Base-by-base conservation (phyloP, 2,113 vertebrate species). In the Misgurnus anguillicaudatus region DNA sequence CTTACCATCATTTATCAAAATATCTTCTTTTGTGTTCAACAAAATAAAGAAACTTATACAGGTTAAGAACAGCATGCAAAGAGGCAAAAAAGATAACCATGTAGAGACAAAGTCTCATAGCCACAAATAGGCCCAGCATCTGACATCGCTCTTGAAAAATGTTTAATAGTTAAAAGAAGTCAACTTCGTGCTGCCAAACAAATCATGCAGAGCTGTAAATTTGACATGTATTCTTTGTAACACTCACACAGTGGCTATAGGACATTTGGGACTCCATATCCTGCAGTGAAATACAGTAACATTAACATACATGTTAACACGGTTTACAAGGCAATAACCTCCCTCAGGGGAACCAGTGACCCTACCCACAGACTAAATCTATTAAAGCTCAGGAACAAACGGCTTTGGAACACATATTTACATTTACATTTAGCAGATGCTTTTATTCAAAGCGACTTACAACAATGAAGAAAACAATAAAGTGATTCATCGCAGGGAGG, bases 301-400 rank as follows among this genome's bases (percentile, higher is more conserved):
- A 82, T 82, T 84, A 86, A 84, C 85, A 80, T 84, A 80, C 82
- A 79, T 80, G 82, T 83, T 85, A 78, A 72, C 72, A 71, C 75
- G 76, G 85, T 86, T 86, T 86, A 86, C 78, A 81, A 86, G 85
- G 80, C 82, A 86, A 80, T 86, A 86, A 84, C 80, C 64, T 84
- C 77, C 79, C 85, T 75, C 83, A 48, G 38, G 82, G 82, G 83
- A 82, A 73, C 65, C 51, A 66, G 47, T 80, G 85, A 84, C 82
- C 77, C 17, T 36, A 66, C 80, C 74, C 78, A 67, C 85, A 86
- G 82, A 69, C 82, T 86, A 83, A 75, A 84, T 69, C 82, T 72
- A 84, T 82, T 84, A 86, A 19, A 53, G 38, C 51, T 62, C 21
- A 53, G 66, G 76, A 78, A 53, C 61, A 80, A 75, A 51, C 79